These are phyloP conservation scores for Hypotaenidia philippensis DNA, from an alignment of 2,797 vertebrate genomes.

Conservation along the genomic window DNA sequence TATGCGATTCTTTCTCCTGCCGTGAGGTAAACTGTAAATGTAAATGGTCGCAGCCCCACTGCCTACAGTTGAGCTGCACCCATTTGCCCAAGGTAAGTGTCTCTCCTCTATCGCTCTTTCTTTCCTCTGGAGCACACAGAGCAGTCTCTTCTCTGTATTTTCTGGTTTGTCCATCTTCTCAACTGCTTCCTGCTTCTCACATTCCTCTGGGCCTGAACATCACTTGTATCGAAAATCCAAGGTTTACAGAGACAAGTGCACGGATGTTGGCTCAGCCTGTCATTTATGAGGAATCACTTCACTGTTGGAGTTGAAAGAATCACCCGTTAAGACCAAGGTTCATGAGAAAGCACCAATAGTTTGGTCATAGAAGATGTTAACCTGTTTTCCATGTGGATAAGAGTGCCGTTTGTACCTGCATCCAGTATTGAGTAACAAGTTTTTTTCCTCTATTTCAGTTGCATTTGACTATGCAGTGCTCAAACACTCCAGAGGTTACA, in stretches of 20 bases:
- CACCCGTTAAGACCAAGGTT: neutral
- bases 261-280: neutral
- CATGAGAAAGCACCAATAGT: neutral
- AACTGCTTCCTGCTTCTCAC: neutral
- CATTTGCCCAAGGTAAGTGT: neutral
- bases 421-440: neutral
- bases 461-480: neutral
- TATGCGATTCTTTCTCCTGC: neutral
- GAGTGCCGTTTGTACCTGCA: neutral
- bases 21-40: neutral
- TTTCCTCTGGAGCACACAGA: neutral
- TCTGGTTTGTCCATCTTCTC: neutral
- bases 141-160: neutral
- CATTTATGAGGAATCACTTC: neutral
- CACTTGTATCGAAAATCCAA: neutral
- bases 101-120: neutral
- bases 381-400: neutral
- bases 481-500: neutral
- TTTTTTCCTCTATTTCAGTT: neutral
- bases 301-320: neutral
- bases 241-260: neutral
- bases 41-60: neutral
- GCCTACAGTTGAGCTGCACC: neutral
- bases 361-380: neutral
- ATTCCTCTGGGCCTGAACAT: neutral